These are phyloP conservation scores for Willisornis vidua DNA, from an alignment of 2,113 vertebrate genomes.

Conservation along the genomic window DNA sequence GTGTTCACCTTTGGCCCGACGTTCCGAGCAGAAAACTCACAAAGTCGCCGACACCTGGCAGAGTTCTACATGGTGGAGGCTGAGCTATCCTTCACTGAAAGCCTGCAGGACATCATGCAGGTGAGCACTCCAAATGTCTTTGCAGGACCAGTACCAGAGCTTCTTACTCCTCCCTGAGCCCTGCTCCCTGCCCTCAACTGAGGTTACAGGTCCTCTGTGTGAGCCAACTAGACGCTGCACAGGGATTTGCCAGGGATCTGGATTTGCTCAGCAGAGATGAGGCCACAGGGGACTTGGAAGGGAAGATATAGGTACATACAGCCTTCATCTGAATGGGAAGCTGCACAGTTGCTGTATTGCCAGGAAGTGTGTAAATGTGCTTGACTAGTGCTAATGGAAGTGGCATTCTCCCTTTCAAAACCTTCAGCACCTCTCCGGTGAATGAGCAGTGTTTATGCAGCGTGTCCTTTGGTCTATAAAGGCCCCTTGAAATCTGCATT, in stretches of 20 bases:
- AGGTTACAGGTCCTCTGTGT: background rate
- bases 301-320: background rate
- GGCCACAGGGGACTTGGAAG: background rate
- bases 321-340: background rate
- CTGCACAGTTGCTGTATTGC: background rate
- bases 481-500: background rate
- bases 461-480: background rate
- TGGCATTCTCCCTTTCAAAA: background rate
- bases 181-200: background rate
- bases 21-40: slow-evolving; percentile 94
- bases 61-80: slow-evolving; percentile 99
- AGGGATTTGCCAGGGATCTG: background rate
- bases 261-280: background rate
- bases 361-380: background rate
- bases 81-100: slow-evolving; percentile 89
- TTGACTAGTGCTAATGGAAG: background rate
- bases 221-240: background rate
- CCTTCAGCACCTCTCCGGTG: background rate
- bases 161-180: background rate
- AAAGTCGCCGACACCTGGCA: slow-evolving; percentile 91
- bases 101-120: slow-evolving; percentile 88
- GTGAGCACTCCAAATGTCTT: slow-evolving; percentile 54
- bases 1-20: slow-evolving; percentile 96
- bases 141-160: background rate
- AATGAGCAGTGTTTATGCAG: background rate